Conservation (phyloP, 1,140 invertebrate genomes). For the Penaeus japonicus region DNA sequence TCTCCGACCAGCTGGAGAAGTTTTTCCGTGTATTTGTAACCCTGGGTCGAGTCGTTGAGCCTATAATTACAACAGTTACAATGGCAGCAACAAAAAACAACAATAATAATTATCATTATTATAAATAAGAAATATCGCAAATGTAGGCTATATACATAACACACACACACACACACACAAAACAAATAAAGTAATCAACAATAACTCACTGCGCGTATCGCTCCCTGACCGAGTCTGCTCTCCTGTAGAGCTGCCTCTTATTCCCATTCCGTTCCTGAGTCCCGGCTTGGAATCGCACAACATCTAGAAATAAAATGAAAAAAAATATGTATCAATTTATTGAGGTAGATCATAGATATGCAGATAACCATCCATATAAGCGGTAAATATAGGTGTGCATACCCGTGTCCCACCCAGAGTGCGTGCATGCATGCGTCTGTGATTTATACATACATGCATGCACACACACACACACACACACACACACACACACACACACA, state of each 20-base stretch:
- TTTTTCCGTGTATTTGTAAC: constrained; percentile 10
- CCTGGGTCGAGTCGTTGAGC: background rate
- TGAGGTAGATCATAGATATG: too few relatives aligned
- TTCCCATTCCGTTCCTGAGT: background rate
- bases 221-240: background rate
- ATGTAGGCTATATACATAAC: too few relatives aligned
- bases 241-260: background rate
- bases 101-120: too few relatives aligned
- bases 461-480: background rate
- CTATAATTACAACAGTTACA: background rate
- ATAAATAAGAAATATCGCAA: too few relatives aligned
- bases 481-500: background rate
- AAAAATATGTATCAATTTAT: too few relatives aligned
- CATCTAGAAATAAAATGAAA: background rate
- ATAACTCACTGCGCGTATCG: background rate
- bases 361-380: too few relatives aligned
- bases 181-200: background rate
- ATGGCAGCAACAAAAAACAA: background rate
- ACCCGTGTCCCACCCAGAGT: background rate
- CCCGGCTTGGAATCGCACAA: background rate
- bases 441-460: background rate
- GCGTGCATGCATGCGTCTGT: background rate
- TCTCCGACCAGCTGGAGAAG: constrained; percentile 18
- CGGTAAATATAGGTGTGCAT: too few relatives aligned
- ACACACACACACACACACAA: too few relatives aligned